Conservation (phyloP, 92 coral and sea anemone genomes). For the Porites divaricata region DNA sequence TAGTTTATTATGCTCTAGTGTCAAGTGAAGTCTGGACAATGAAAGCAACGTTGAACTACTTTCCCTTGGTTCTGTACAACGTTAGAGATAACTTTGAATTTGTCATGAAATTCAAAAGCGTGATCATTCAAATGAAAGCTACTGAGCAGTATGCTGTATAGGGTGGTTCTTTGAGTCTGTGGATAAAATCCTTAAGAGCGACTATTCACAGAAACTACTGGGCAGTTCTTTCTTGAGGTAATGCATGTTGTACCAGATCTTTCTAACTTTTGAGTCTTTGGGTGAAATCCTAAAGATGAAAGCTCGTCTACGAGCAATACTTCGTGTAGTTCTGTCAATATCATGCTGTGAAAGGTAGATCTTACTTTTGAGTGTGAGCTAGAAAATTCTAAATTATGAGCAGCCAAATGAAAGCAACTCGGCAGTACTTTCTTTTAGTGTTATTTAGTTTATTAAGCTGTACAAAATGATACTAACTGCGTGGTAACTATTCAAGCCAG, state of each 20-base stretch:
- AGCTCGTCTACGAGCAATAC: background rate
- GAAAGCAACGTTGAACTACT: background rate
- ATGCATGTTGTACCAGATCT: conserved; percentile 2
- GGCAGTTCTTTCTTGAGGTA: background rate
- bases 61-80: background rate
- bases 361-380: too few species aligned
- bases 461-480: too few species aligned
- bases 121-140: background rate
- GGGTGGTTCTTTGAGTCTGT: conserved; percentile 21
- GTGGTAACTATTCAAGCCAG: too few species aligned
- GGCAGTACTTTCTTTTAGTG: too few species aligned
- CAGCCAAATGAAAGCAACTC: too few species aligned
- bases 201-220: conserved; percentile 18
- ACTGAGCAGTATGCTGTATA: background rate
- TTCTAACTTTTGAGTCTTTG: background rate
- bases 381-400: too few species aligned
- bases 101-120: background rate
- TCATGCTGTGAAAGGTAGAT: background rate
- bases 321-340: background rate
- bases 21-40: too few species aligned
- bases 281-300: background rate
- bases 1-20: too few species aligned
- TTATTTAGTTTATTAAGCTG: too few species aligned
- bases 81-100: background rate
- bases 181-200: conserved; percentile 6